Conservation (phyloP, 2,113 vertebrate species). For the Tyrannus savana region DNA sequence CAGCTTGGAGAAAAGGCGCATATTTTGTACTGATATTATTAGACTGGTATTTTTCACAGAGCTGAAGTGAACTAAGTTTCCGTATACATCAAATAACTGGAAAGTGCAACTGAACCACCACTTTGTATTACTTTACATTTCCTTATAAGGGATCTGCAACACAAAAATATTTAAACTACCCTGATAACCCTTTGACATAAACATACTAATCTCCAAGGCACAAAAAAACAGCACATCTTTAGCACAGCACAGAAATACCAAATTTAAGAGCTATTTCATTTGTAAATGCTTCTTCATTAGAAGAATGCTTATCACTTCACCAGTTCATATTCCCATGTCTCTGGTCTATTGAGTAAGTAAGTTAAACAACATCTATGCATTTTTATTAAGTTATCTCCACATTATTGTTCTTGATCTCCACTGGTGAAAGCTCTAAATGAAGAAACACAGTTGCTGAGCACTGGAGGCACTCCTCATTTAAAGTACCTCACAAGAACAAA, state of each 20-base stretch:
- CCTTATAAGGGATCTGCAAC: neutral
- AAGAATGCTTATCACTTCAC: neutral
- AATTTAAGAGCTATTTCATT: neutral
- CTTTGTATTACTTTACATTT: neutral
- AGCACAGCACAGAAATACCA: neutral
- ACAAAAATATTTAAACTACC: neutral
- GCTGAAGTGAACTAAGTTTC: neutral
- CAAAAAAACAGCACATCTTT: neutral
- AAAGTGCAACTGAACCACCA: neutral
- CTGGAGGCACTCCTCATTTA: neutral
- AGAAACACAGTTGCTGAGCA: neutral
- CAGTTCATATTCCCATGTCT: neutral
- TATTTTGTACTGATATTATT: neutral
- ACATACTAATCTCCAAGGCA: neutral
- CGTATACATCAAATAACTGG: neutral
- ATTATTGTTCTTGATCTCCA: neutral
- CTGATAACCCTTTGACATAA: neutral
- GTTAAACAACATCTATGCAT: constrained; percentile 2
- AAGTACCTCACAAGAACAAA: constrained; percentile 27
- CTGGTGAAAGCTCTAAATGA: neutral
- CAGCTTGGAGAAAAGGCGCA: neutral
- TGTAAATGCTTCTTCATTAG: neutral
- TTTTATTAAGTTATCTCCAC: constrained; percentile 41
- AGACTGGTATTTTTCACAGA: neutral
- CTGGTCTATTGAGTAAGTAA: neutral